These are phyloP conservation scores for Pelusios castaneus DNA, from an alignment of 2,113 vertebrate genomes.

Conservation along the genomic window DNA sequence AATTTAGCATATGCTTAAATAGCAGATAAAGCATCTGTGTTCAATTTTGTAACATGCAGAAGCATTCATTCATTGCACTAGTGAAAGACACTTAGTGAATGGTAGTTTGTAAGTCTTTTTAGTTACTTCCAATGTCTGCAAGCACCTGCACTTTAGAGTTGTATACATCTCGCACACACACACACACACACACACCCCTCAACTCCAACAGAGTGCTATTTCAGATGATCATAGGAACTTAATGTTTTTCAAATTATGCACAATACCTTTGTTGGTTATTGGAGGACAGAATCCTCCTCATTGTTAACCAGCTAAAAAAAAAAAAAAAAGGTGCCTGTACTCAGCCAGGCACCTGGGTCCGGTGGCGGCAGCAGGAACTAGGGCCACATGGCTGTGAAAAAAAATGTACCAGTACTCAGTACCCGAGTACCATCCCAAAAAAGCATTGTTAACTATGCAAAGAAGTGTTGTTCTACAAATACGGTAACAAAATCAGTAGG, in stretches of 20 bases:
- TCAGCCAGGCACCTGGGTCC: no score
- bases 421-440: no score
- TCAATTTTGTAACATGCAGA: not conserved
- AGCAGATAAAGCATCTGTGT: not conserved
- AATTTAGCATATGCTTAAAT: not conserved
- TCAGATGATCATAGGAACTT: not conserved
- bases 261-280: not conserved
- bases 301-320: no score
- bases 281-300: no score
- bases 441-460: no score
- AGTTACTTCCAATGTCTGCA: not conserved
- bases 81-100: not conserved
- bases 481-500: constrained; percentile 50
- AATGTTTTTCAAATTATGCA: not conserved
- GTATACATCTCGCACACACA: not conserved
- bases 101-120: not conserved
- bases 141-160: not conserved
- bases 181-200: not conserved
- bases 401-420: no score
- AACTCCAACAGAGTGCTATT: not conserved
- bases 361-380: no score
- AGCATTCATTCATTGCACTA: not conserved
- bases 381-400: no score
- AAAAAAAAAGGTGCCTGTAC: no score
- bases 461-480: constrained; percentile 34